These are phyloP conservation scores for Anguilla anguilla DNA, from an alignment of 2,797 vertebrate species.

Conservation along the genomic window DNA sequence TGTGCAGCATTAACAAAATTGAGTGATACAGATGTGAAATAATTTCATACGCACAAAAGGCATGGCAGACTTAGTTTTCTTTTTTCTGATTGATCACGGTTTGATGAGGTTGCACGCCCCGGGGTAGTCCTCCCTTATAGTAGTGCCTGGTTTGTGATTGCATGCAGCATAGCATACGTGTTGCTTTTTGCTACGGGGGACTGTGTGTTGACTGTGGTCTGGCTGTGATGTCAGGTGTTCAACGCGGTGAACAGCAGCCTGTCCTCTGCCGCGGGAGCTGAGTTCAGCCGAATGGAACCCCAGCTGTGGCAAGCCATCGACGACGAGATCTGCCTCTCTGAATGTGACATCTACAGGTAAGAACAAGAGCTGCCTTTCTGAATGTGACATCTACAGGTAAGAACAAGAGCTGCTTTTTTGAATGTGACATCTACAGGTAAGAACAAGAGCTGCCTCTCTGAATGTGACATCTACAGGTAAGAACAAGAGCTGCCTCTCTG, in stretches of 20 bases:
- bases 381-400: constrained; percentile 58
- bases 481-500: too few relatives aligned
- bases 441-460: too few relatives aligned
- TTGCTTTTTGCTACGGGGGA: neutral
- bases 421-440: too few relatives aligned
- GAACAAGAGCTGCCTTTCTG: neutral
- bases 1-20: too few relatives aligned
- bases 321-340: constrained; percentile 58
- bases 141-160: neutral
- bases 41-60: too few relatives aligned
- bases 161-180: neutral
- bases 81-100: neutral
- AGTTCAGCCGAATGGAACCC: constrained; percentile 55
- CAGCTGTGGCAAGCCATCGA: constrained; percentile 63
- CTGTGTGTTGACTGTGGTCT: neutral
- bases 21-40: too few relatives aligned
- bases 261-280: constrained; percentile 57
- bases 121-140: neutral
- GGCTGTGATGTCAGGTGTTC: constrained; percentile 49
- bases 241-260: constrained; percentile 64
- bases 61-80: neutral
- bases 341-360: constrained; percentile 64
- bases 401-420: too few relatives aligned
- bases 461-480: too few relatives aligned
- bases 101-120: neutral